phyloP scores from a whole-genome alignment of 2,888 invertebrate species.

The Phalera bucephala region DNA sequence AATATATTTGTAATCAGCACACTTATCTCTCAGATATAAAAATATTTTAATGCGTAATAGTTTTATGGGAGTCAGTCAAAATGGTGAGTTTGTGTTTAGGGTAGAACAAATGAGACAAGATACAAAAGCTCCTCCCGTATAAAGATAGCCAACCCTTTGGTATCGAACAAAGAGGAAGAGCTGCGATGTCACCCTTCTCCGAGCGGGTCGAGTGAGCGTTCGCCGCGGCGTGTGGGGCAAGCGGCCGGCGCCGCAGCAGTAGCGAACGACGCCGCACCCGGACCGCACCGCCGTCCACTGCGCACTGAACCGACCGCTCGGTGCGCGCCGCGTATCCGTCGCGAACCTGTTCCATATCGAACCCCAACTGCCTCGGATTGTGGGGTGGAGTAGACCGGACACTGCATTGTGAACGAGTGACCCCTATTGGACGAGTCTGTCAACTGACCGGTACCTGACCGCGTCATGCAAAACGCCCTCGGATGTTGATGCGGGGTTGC shows the following conservation, averaged over 20 bases:
- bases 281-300: conserved; percentile 69
- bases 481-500: conserved; percentile 66
- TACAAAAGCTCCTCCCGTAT: conserved; percentile 40
- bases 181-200: conserved; percentile 76
- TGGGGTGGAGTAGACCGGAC: conserved; percentile 58
- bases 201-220: conserved; percentile 51
- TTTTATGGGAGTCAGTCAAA: not conserved
- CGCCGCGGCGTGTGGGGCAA: conserved; percentile 48
- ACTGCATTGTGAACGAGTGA: conserved; percentile 69
- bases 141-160: conserved; percentile 64
- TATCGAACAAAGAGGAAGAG: conserved; percentile 65
- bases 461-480: conserved; percentile 72
- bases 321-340: conserved; percentile 18
- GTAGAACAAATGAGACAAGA: conserved; percentile 32
- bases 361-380: conserved; percentile 42
- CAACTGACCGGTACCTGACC: conserved; percentile 67
- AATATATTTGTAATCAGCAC: not conserved
- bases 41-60: not conserved
- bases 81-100: conserved; percentile 5
- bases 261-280: conserved; percentile 72
- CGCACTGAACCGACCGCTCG: conserved; percentile 36
- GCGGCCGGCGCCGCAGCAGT: conserved; percentile 62
- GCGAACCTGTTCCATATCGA: conserved; percentile 51
- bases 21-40: not conserved
- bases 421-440: conserved; percentile 61